Conservation (phyloP, 2,113 vertebrate species). For the Rhombomys opimus region DNA sequence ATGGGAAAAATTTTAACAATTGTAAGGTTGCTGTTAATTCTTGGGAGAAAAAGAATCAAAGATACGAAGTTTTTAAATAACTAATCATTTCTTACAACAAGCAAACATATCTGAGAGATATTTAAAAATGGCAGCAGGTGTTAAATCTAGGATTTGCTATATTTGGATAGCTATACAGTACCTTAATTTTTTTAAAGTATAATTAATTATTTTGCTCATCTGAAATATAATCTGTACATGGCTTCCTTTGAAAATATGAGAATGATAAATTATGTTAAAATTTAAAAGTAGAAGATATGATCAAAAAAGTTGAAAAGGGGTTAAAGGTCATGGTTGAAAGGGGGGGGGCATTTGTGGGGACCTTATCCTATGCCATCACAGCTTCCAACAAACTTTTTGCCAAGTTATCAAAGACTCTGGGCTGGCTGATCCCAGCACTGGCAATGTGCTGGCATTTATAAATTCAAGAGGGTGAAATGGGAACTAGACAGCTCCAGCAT, state of each 20-base stretch:
- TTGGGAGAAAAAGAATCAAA: not conserved
- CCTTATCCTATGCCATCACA: accelerated
- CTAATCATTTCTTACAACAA: constrained; percentile 22
- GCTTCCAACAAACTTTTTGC: not conserved
- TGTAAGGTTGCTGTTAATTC: not conserved
- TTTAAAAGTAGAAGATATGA: not conserved
- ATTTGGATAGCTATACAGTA: not conserved
- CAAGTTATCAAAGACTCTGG: not conserved
- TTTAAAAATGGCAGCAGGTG: not conserved
- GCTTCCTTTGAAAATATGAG: not conserved
- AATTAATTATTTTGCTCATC: not conserved
- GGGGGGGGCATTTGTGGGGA: not conserved
- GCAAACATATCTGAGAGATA: not conserved
- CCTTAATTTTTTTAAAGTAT: not conserved
- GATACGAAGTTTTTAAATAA: not conserved
- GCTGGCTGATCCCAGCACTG: no score
- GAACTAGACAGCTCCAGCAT: not conserved
- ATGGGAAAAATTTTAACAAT: not conserved
- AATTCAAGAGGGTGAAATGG: not conserved
- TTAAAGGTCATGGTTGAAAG: not conserved
- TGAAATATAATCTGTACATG: not conserved
- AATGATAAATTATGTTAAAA: not conserved
- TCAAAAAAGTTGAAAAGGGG: not conserved
- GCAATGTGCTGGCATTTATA: not conserved
- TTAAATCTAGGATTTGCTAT: not conserved